Evolutionary conservation across 2,797 vertebrate genomes (phyloP).

Genomic region (Rhinogobio ventralis): DNA sequence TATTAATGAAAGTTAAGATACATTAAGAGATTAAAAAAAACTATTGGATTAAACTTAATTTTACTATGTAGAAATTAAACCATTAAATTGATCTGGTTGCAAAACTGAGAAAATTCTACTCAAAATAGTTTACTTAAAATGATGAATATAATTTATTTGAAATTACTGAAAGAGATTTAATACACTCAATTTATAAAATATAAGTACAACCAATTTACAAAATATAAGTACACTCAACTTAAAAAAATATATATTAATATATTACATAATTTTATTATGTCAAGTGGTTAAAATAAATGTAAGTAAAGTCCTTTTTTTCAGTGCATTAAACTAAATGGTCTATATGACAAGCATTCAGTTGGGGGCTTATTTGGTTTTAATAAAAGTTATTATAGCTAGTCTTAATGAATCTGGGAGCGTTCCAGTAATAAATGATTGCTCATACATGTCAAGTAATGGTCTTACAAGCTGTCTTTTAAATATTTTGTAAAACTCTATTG

Average conservation of each 20-base stretch:
- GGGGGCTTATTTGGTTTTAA: conserved; percentile 37
- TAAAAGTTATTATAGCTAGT: conserved; percentile 46
- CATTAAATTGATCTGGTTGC: conserved; percentile 13
- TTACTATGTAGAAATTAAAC: not conserved
- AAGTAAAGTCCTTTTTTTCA: no score
- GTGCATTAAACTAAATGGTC: conserved; percentile 46
- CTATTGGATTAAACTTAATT: not conserved
- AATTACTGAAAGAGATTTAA: not conserved
- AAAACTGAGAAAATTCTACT: not conserved
- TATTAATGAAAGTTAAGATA: not conserved
- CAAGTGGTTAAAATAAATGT: no score
- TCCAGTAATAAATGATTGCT: conserved; percentile 38
- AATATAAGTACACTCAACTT: not conserved
- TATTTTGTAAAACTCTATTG: conserved; percentile 48
- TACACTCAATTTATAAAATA: not conserved
- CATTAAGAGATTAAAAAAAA: not conserved
- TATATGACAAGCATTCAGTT: conserved; percentile 32
- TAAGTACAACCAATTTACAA: no score
- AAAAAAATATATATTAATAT: no score
- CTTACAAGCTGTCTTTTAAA: conserved; percentile 14
- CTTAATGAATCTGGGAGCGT: conserved; percentile 34
- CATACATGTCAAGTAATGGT: not conserved
- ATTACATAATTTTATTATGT: no score
- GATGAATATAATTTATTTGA: not conserved
- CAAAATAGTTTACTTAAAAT: conserved; percentile 2